phyloP scores from a whole-genome alignment of 2,888 invertebrate genomes.

The Macrophya alboannulata region DNA sequence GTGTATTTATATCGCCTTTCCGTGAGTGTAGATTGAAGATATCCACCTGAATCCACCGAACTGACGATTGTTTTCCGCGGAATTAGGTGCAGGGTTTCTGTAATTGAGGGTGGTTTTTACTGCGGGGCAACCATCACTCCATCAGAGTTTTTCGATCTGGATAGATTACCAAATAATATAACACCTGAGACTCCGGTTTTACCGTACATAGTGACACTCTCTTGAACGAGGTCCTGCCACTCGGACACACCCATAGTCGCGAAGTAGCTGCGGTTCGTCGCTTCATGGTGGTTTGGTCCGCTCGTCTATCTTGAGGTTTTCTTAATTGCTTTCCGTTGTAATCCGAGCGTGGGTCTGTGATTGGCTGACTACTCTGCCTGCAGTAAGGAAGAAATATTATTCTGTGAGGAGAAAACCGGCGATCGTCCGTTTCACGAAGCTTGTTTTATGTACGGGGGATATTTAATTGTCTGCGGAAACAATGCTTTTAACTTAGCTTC shows the following conservation, averaged over 20 bases:
- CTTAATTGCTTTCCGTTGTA: slow-evolving; percentile 54
- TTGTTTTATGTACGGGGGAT: slow-evolving; percentile 21
- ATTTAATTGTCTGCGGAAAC: slow-evolving; percentile 47
- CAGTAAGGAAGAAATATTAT: slow-evolving; percentile 33
- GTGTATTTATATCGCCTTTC: background rate
- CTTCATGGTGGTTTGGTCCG: slow-evolving; percentile 14
- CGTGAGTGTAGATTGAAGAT: background rate
- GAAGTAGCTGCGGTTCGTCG: background rate
- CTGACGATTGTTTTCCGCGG: background rate
- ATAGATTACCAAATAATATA: slow-evolving; percentile 24
- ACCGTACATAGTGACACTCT: background rate
- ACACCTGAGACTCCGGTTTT: slow-evolving; percentile 14
- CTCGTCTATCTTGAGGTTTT: slow-evolving; percentile 28
- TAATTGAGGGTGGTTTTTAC: background rate
- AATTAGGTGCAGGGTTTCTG: background rate
- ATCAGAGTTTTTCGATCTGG: slow-evolving; percentile 30
- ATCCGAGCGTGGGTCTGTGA: slow-evolving; percentile 33
- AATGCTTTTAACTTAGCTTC: slow-evolving; percentile 39
- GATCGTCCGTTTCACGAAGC: background rate
- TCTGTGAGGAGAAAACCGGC: background rate
- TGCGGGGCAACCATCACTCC: background rate
- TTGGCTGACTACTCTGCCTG: background rate
- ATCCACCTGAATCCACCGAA: background rate
- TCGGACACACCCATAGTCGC: slow-evolving; percentile 16
- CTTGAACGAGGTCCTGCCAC: background rate